Evolutionary conservation across 2,888 invertebrate genomes (phyloP), one percentile per base, ranked within the genome.

Genomic region (Baronia brevicornis): DNA sequence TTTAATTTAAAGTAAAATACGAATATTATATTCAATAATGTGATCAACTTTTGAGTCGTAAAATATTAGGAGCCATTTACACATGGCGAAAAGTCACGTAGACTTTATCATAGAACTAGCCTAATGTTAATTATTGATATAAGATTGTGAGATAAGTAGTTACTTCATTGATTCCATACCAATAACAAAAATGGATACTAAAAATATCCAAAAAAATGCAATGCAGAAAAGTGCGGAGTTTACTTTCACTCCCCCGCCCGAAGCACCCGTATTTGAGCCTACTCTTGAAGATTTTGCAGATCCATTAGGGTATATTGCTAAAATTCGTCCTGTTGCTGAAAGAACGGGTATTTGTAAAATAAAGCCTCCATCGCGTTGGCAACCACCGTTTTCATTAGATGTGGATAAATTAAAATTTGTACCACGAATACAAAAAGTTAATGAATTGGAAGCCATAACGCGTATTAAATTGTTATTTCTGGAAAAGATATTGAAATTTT

Each of bases 301-400:
- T 75, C 91, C 92, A 18, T 71, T 92, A 44, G 89, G 86, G 36
- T 92, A 91, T 60, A 90, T 93, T 34, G 88, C 87, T 19, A 90
- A 91, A 78, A 92, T 93, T 46, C 84, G 89, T 32, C 89, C 90
- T 9, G 85, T 89, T 26, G 92, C 90, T 5, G 90, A 91, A 64
- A 87, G 88, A 67, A 88, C 87, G 39, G 92, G 92, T 39, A 91
- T 93, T 42, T 90, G 92, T 60, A 92, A 91, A 85, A 91, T 93
- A 54, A 88, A 88, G 52, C 92, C 92, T 31, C 92, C 92, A 31
- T 68, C 87, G 59, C 86, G 88, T 45, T 93, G 92, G 91, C 89
- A 90, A 57, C 92, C 92, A 46, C 91, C 92, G 28, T 93, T 93
- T 86, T 91, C 90, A 23, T 88, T 93, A 47, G 89, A 93, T 73